Base-by-base conservation (phyloP, 2,113 vertebrate genomes). In the Ceyx cyanopectus region DNA sequence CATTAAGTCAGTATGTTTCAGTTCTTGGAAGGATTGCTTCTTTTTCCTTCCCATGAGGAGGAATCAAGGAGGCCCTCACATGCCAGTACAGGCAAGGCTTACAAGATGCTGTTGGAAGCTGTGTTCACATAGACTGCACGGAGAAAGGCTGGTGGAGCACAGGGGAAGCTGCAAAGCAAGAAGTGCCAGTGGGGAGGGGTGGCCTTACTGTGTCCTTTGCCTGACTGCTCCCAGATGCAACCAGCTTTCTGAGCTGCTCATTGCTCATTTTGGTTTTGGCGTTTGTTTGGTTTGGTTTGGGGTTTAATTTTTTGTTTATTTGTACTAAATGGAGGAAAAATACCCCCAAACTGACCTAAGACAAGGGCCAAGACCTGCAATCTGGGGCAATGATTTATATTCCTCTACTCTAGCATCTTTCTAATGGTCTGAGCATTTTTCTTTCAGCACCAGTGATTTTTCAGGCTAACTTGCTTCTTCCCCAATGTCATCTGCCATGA, bases 51-150 rank as follows among this genome's bases (percentile, higher is more conserved):
- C 51, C 0, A 0, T 34, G 78, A 72, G 46, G 40, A 82, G 51
- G 32, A 85, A 34, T 15, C 50, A 46, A 57, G 54, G 12, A 45
- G 5, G 3, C 77, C 26, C 19, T 50, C 22, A 12, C 6, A 11
- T 5, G 27, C 5, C 10, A 2, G 20, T 13, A 30, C 11, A 17
- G 79, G 32, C 56, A 69, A 85, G 29, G 18, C 23, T 74, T 20
- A 21, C 51, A 14, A 20, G 68, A 22, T 1, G 7, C 66, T 65
- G 19, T 7, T 76, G 72, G 58, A 74, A 92, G 26, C 0, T 0
- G 4, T 0, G 6, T 45, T 75, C 70, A 6, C 21, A 9, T 0
- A 61, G 68, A 30, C 0, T 5, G 7, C 37, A n/a, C 0, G 0
- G 61, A 29, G 14, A 0, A 4, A 45, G 32, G 27, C 0, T 66